Base-by-base conservation (phyloP, 2,113 vertebrate genomes). In the Forbesichthys papilliferus region DNA sequence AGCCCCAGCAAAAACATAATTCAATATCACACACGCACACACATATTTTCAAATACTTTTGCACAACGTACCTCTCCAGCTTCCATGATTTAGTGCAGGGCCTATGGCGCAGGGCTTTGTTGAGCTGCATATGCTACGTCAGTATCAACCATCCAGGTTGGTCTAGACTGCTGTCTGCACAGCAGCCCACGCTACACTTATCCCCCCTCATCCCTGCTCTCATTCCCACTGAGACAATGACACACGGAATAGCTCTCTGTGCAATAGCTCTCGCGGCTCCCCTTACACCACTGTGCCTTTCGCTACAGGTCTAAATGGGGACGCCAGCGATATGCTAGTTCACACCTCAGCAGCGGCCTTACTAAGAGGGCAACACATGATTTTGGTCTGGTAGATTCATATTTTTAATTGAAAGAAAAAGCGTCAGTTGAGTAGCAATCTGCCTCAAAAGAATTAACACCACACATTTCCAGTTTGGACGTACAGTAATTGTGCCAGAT, bases 401-500 rank as follows among this genome's bases (percentile, higher is more conserved):
- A 83, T 81, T 79, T 79, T 71, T 66, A 81, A 0, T 86, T 84
- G 80, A 65, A 83, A 84, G 81, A 82, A 85, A 80, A 85, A 83
- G 78, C 61, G 87, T 63, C 73, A 68, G 83, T 34, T 82, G 61
- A 83, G 85, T 83, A 82, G 73, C 77, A 71, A 71, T 85, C 86
- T 85, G 87, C 73, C 71, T 83, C 81, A 86, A 80, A 81, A 85
- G 78, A 77, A 84, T 81, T 61, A 80, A 83, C 66, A 66, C 81
- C 68, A 85, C 86, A 88, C 84, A 79, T 83, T 89, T 86, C 77
- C 82, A 82, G 79, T 84, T 88, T 56, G 84, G 84, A 89, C 79
- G 75, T 88, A 14, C 80, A 83, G 79, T 69, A 84, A 84, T 82
- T 88, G 86, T 73, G 74, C 73, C 75, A 75, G 84, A 71, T 88